Evolutionary conservation across 2,113 vertebrate species (phyloP), one percentile per base, ranked within the genome.

Genomic region (Mastomys natalensis): DNA sequence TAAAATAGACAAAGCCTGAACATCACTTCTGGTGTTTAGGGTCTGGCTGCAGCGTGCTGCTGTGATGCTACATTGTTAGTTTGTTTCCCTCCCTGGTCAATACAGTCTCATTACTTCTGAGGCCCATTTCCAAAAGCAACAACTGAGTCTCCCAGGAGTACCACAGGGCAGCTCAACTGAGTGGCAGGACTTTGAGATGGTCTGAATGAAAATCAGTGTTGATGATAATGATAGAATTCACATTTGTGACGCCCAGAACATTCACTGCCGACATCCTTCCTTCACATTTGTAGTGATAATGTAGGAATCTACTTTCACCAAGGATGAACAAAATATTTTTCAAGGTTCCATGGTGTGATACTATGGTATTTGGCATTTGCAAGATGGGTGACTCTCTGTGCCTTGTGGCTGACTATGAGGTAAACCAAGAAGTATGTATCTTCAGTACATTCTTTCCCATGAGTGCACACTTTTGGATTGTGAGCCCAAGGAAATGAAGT

Each of bases 21-120:
- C 48, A 96, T 53, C 88, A 95, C 53, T 40, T 96, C 97, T 97
- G 95, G 87, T 68, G 96, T 98, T 97, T 91, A 93, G 96, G 78
- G 98, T 97, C 92, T 95, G 96, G 93, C 97, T 97, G 97, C 90
- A 95, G 96, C 98, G 96, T 97, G 97, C 97, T 98, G 96, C 98
- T 90, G 73, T 37, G 34, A 98, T 97, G 98, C 88, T 84, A 86
- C 93, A 96, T 96, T 98, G 96, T 97, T 98, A 98, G 78, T 89
- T 97, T 97, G 10, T 68, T 81, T 94, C 93, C 97, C 91, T 37
- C 92, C 87, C 73, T 26, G 17, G 24, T 94, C 87, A 86, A 0
- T 95, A 96, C 96, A 97, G 98, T 97, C 94, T 95, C 96, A 84
- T 97, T 98, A 97, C 98, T 98, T 98, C 98, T 98, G 88, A 98